Evolutionary conservation across 2,113 vertebrate genomes (phyloP), one percentile per base, ranked within the genome.

Genomic region (Actinemys pallida): DNA sequence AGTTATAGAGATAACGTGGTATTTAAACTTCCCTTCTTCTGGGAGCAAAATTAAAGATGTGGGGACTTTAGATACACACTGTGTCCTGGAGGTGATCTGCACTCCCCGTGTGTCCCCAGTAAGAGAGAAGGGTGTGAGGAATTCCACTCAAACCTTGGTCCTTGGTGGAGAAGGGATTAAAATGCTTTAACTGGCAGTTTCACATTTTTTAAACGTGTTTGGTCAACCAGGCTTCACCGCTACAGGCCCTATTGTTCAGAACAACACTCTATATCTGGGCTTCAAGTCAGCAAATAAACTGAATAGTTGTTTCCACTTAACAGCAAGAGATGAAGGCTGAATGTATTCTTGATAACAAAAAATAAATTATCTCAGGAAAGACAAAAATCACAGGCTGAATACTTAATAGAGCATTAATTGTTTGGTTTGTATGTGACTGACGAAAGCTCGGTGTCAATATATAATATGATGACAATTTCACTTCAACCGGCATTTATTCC

Each of bases 401-500:
- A 94, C 91, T 96, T 90, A 90, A 92, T 75, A 95, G 92, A 97
- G 92, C 92, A 88, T 93, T 90, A 90, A 6, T 59, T 84, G 92
- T 94, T 94, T 93, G 96, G 93, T 95, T 90, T 92, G 93, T 11
- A 86, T 17, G 95, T 94, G 95, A 83, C 95, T 89, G 94, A 93
- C 92, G 94, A 95, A 90, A 95, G 91, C 88, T 96, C 93, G 59
- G 90, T 96, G 93, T 95, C 96, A 88, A 82, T 83, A 59, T n/a
- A 50, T 42, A 56, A 95, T 52, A 92, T 87, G 96, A 95, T 96
- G 97, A 97, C 94, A 93, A 88, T 96, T 93, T 88, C 19, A 16
- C 96, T 97, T 95, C 90, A 89, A 97, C 97, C 47, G 69, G 95
- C 86, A 19, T 94, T 96, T 94, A 97, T 95, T 98, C 98, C 97